Evolutionary conservation across 1,140 invertebrate genomes (phyloP), one percentile per base, ranked within the genome.

Genomic region (Geopemphigus sp.): DNA sequence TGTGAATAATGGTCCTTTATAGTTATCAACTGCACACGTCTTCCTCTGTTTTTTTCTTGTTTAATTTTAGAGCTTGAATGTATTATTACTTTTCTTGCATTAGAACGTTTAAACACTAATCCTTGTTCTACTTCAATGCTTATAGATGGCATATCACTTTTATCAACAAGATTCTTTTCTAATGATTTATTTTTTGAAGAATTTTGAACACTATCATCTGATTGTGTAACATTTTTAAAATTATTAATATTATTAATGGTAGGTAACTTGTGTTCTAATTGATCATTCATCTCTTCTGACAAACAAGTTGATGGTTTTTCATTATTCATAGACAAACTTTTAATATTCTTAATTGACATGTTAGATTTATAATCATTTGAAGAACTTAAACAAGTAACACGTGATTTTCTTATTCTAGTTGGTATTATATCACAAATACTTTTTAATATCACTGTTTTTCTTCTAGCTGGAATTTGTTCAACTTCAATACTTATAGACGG

Each of bases 91-190:
- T 50, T 78, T 63, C 74, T 59, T 29, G 14, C 0, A 50, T 45
- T 45, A 5, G 54, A 76, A 10, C 19, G n/a, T 78, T 14, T 59
- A 45, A 78, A 78, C 17, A 57, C 47, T 19, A 14, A 24, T 0
- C 74, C 57, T 78, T 78, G 74, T 47, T 78, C 57, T 19, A 78
- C 74, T n/a, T 78, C 74, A 78, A 78, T 78, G 29, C 59, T 63
- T 24, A 63, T 63, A 26, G 74, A 78, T 26, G 39, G 57, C 61
- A 26, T 26, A 47, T 5, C 1, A 12, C 2, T 29, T 61, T 76
- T 61, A 15, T 61, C 12, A 22, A n/a, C n/a, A 12, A 4, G 11
- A 61, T 47, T 76, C 5, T 4, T 22, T 74, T 39, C 53, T 39
- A 39, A 10, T 15, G 53, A 0, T 59, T 1, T 57, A 10, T 45